Evolutionary conservation across 1,140 invertebrate species (phyloP).

Genomic region (Coelopa frigida): DNA sequence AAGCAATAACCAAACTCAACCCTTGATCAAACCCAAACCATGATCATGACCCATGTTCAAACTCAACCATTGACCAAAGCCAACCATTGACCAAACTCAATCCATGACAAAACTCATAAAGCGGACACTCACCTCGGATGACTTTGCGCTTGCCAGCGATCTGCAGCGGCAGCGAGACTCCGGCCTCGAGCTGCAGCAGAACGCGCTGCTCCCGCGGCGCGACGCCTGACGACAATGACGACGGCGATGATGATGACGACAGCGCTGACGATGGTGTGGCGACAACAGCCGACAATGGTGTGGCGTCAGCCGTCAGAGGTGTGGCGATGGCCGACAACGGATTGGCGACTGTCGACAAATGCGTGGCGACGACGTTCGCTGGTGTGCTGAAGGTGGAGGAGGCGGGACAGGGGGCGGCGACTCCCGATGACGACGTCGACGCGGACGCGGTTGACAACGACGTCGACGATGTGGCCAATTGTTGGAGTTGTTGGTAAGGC

Average conservation of each 20-base stretch:
- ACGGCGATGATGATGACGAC: background rate
- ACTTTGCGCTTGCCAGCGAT: slow-evolving; percentile 40
- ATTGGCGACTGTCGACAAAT: too few relatives aligned
- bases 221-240: background rate
- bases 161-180: slow-evolving; percentile 23
- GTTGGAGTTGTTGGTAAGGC: slow-evolving; percentile 12
- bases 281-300: background rate
- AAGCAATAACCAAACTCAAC: too few relatives aligned
- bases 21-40: too few relatives aligned
- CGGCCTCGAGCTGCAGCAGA: slow-evolving; percentile 11
- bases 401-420: too few relatives aligned
- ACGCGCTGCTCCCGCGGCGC: slow-evolving; percentile 4
- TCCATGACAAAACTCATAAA: slow-evolving; percentile 28
- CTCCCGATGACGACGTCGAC: too few relatives aligned
- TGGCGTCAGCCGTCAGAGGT: background rate
- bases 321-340: background rate
- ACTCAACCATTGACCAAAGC: too few relatives aligned
- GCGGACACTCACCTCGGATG: slow-evolving; percentile 41
- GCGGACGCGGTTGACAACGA: too few relatives aligned
- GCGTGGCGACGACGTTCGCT: too few relatives aligned
- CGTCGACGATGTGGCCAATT: too few relatives aligned
- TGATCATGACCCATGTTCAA: too few relatives aligned
- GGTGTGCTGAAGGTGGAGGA: too few relatives aligned
- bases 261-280: background rate
- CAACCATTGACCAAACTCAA: too few relatives aligned